Base-by-base conservation (phyloP, 2,113 vertebrate genomes). In the Oreochromis tanganicae region DNA sequence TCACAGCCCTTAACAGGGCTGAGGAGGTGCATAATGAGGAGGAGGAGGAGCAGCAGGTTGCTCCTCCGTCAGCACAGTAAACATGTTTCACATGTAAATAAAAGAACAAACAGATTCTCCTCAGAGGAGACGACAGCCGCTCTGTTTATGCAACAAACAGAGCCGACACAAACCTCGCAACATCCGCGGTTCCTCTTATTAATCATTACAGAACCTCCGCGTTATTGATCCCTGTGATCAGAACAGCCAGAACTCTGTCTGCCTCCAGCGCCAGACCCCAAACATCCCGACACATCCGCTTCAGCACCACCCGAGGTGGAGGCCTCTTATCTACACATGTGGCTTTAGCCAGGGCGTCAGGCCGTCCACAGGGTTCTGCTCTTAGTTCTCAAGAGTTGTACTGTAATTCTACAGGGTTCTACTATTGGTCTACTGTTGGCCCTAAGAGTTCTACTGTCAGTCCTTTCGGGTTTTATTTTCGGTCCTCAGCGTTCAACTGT, bases 1-100 rank as follows among this genome's bases (percentile, higher is more conserved):
- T 93, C 90, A 92, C 89, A 89, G 92, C 57, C 85, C 81, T 90
- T 92, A 85, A 89, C 16, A 5, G 88, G 81, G 80, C 52, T 46
- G 84, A 91, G 85, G 86, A 85, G 78, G 46, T 38, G 90, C 54
- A 88, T 86, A 85, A 88, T 86, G 46, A 87, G 41, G 88, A 63
- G 50, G 82, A 86, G 38, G 21, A 21, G 41, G 16, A 52, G 29
- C 14, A 46, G 54, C 21, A 14, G 61, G 61, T 48, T 27, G 61
- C 12, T 68, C 34, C 56, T 86, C 79, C 38, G 55, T 55, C 50
- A 86, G 54, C 36, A 50, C 50, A 34, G 59, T 50, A 38, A 80
- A 82, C 61, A 86, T 48, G 13, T 48, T 73, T 36, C 38, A 55
- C 38, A 81, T 82, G 80, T 82, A 63, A 82, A 78, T 87, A 82